A percentile compares a stretch with the other conserved stretches of the same genome.
Conservation (phyloP, 2,888 invertebrate genomes). For the Cryptophagus acutangulus region DNA sequence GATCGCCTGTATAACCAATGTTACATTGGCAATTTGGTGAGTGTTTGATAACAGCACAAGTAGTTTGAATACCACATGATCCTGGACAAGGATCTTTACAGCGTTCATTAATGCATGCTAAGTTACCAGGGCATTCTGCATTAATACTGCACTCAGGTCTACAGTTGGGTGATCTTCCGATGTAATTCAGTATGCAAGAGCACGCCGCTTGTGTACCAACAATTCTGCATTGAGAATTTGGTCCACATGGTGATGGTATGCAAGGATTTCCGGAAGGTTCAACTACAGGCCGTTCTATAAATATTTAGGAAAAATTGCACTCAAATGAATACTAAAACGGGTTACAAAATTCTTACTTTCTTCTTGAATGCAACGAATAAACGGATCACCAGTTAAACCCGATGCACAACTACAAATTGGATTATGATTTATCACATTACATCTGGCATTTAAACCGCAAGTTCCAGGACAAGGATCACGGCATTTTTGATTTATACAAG, state of each 20-base stretch:
- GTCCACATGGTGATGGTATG: conserved; percentile 77
- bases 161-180: conserved; percentile 81
- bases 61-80: conserved; percentile 74
- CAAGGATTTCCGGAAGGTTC: conserved; percentile 68
- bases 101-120: conserved; percentile 76
- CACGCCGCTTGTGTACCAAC: conserved; percentile 74
- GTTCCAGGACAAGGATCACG: conserved; percentile 76
- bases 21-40: conserved; percentile 78
- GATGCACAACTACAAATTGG: conserved; percentile 77
- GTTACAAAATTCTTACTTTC: conserved; percentile 56
- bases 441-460: conserved; percentile 78
- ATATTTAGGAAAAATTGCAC: background rate
- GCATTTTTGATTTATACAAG: conserved; percentile 76
- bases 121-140: conserved; percentile 77
- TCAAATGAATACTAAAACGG: background rate
- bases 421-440: conserved; percentile 79
- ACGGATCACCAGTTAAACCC: conserved; percentile 76
- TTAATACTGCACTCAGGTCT: conserved; percentile 81
- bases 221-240: conserved; percentile 75
- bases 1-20: conserved; percentile 77
- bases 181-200: conserved; percentile 71
- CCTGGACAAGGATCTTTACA: conserved; percentile 82
- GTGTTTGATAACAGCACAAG: conserved; percentile 77
- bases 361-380: conserved; percentile 64
- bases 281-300: conserved; percentile 51